These are phyloP conservation scores for Sicus ferrugineus DNA, from an alignment of 2,888 invertebrate genomes.

Conservation along the genomic window DNA sequence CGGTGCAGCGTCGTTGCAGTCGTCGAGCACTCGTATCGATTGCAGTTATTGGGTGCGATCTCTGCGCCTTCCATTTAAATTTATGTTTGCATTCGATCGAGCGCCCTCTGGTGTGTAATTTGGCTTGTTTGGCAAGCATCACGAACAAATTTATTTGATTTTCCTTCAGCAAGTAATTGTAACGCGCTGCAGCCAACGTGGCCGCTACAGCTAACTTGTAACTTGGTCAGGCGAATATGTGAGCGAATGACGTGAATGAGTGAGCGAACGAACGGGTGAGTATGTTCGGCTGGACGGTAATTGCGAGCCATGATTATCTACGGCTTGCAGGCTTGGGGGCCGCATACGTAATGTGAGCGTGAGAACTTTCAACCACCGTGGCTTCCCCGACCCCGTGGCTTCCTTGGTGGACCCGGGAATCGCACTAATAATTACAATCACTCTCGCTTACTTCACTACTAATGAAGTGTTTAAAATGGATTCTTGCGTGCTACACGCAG, in stretches of 20 bases:
- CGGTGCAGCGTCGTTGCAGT: constrained; percentile 1
- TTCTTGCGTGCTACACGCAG: constrained; percentile 26
- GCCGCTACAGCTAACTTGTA: neutral
- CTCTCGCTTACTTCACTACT: neutral
- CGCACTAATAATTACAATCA: constrained; percentile 10
- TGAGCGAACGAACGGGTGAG: neutral
- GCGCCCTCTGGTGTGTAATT: constrained; percentile 59
- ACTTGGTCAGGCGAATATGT: constrained; percentile 21
- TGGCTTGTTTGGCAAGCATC: constrained; percentile 54
- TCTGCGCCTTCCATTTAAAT: constrained; percentile 34
- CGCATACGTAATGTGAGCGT: constrained; percentile 28
- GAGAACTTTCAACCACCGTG: constrained; percentile 14
- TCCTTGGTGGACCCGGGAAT: no score
- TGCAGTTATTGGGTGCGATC: constrained; percentile 27
- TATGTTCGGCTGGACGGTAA: neutral
- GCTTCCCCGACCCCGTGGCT: neutral
- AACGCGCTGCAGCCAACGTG: constrained; percentile 1
- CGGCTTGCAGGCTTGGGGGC: neutral
- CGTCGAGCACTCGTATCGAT: constrained; percentile 5
- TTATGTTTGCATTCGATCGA: constrained; percentile 46
- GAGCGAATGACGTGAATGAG: constrained; percentile 1
- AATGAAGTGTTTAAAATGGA: constrained; percentile 24
- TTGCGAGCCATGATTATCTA: constrained; percentile 29
- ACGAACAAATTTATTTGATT: constrained; percentile 38
- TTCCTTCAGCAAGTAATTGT: constrained; percentile 19